Base-by-base conservation (phyloP, 1,140 invertebrate species). In the Papilio glaucus region DNA sequence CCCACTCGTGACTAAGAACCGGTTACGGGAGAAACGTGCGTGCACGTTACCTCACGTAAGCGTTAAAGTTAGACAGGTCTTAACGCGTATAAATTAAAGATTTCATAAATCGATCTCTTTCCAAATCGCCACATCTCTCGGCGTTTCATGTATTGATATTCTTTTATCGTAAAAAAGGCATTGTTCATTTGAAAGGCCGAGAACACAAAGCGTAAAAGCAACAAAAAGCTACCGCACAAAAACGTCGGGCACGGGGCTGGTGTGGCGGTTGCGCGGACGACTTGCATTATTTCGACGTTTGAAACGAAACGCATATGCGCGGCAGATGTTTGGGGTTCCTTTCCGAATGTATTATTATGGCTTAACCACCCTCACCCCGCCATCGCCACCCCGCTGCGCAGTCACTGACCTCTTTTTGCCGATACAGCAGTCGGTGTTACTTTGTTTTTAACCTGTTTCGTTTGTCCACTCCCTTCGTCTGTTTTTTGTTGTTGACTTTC, bases 281-380 rank as follows among this genome's bases (percentile, higher is more conserved):
- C 85, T 87, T 88, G 89, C 88, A 91, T 92, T 92, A 89, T 92
- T 86, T 77, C 78, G 79, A 72, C 77, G 79, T 85, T 84, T 85
- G 82, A 82, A 88, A 84, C 82, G 82, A 71, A 85, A 82, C 81
- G 85, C 90, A 92, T 85, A 90, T 92, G 90, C 85, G 85, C 78
- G 81, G 87, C 89, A 92, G 90, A 92, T 92, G 90, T 89, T 89
- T 79, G 81, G 88, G 90, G 86, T 83, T 86, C 78, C 41, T 84
- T 90, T 90, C 85, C 82, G 84, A 87, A 88, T 88, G 85, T 90
- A 83, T 89, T 91, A 90, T 88, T 91, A 80, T 77, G 75, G 72
- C 82, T 78, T 83, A 81, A 79, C 79, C 83, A 75, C 83, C 82
- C 81, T 75, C 80, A 72, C 76, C 71, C 77, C 73, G 72, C 72